Conservation (phyloP, 1,140 invertebrate species). For the Oryctes rhinoceros region DNA sequence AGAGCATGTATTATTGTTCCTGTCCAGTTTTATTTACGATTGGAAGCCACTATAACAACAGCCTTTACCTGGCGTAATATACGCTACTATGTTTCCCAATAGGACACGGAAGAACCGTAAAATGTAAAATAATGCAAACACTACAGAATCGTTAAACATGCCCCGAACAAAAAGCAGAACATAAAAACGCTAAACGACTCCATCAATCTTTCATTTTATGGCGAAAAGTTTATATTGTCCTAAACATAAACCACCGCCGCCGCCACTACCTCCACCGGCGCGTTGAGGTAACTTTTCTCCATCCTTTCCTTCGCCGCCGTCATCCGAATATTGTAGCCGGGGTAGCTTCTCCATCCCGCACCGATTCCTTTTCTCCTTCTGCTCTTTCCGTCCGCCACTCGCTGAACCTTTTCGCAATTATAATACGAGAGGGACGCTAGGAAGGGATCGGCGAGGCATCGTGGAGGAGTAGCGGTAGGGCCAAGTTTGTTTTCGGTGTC, state of each 20-base stretch:
- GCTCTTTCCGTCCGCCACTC: not conserved
- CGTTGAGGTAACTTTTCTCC: not conserved
- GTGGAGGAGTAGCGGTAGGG: not conserved
- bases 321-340: not conserved
- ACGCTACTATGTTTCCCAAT: no score
- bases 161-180: conserved; percentile 17
- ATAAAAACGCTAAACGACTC: conserved; percentile 32
- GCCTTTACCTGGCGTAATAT: no score
- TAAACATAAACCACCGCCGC: conserved; percentile 23
- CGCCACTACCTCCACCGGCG: not conserved
- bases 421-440: conserved; percentile 2
- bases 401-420: conserved; percentile 28
- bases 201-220: conserved; percentile 37
- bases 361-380: not conserved
- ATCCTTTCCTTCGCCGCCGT: not conserved
- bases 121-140: conserved; percentile 23
- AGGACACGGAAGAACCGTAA: not conserved
- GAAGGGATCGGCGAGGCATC: not conserved
- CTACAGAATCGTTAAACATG: conserved; percentile 21
- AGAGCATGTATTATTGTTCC: no score
- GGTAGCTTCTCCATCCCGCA: not conserved
- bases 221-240: conserved; percentile 36
- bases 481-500: conserved; percentile 32
- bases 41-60: no score
- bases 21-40: no score